Base-by-base conservation (phyloP, 2,113 vertebrate species). In the Peucedramus taeniatus region DNA sequence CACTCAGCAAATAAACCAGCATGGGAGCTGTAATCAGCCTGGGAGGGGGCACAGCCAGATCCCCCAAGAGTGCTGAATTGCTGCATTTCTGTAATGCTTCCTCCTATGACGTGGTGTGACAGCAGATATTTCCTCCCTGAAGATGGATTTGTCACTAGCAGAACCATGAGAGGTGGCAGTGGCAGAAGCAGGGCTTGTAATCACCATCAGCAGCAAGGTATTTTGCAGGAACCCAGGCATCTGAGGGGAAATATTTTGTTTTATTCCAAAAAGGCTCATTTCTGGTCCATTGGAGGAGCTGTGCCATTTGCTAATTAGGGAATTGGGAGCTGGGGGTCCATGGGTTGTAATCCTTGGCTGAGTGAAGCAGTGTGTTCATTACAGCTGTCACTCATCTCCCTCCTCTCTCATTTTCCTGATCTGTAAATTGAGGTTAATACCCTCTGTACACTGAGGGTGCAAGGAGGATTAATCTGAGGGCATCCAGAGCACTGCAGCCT, bases 361-460 rank as follows among this genome's bases (percentile, higher is more conserved):
- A 78, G 72, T 9, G 51, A 50, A 89, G 91, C 57, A 11, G 17
- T 44, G 80, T 89, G 78, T 89, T 96, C 76, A 37, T 94, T 95
- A 92, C 89, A 83, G 72, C 89, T 95, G 91, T 89, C 96, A 92
- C 69, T 95, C 86, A 95, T 15, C 80, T 95, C 88, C 71, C 72
- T 90, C 71, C 91, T 70, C 63, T 65, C 85, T 94, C 75, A 11
- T 77, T 89, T 90, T 85, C 74, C 91, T 83, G 68, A 78, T 96
- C 76, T 84, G 85, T 68, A 92, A 92, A 90, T 93, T 71, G 92
- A 89, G 80, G 93, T 95, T 96, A 88, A 93, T 90, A 53, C 61
- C 47, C 53, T 83, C 83, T 63, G 10, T 7, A 78, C 60, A 78
- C 51, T 2, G 0, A 82, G 49, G 83, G 76, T 74, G 49, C 42